These are phyloP conservation scores for Micromussa lordhowensis DNA, from an alignment of 92 coral and sea anemone genomes.

Conservation along the genomic window DNA sequence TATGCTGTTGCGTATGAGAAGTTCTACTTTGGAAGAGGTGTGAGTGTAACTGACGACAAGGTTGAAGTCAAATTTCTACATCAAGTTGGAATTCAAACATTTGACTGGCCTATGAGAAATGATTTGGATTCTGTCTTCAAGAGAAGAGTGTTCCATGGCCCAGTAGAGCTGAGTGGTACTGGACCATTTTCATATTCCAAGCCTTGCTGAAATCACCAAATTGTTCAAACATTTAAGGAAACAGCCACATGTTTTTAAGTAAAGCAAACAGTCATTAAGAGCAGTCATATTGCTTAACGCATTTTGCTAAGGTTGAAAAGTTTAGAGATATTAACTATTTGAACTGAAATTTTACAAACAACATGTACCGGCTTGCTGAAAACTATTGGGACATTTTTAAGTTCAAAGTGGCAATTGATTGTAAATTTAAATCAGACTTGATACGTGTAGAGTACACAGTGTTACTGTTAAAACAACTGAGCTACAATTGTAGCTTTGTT, in stretches of 20 bases:
- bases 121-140: not conserved
- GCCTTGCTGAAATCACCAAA: not conserved
- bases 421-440: too few species aligned
- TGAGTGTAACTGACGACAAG: not conserved
- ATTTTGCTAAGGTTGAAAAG: too few species aligned
- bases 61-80: slow-evolving; percentile 4
- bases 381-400: too few species aligned
- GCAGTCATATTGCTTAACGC: too few species aligned
- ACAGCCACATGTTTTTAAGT: not conserved
- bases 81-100: slow-evolving; percentile 3
- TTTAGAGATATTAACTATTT: too few species aligned
- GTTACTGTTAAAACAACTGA: too few species aligned
- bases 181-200: not conserved
- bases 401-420: too few species aligned
- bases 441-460: too few species aligned
- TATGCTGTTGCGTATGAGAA: slow-evolving; percentile 14
- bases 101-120: slow-evolving; percentile 18
- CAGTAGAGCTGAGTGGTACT: not conserved
- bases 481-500: too few species aligned
- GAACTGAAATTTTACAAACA: too few species aligned
- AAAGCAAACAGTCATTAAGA: not conserved
- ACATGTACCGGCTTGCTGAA: too few species aligned
- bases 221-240: not conserved
- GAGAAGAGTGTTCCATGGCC: not conserved
- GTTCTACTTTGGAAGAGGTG: not conserved